Evolutionary conservation across 2,888 invertebrate genomes (phyloP).

Genomic region (Agrochola macilenta): DNA sequence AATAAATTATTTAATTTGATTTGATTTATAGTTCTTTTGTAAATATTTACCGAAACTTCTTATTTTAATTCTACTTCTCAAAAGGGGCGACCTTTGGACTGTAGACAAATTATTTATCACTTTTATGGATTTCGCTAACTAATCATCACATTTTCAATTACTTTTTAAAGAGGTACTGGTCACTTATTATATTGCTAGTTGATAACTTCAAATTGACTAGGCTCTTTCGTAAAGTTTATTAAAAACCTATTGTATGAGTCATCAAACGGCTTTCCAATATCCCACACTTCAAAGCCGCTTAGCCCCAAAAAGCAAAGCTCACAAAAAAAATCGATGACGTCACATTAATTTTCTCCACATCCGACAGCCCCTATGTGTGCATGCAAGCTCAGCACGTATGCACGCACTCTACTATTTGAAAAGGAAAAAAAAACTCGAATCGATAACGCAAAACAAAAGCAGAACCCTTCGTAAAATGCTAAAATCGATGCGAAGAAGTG

Average conservation of each 20-base stretch:
- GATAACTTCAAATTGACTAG: too few species aligned
- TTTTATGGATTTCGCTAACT: too few species aligned
- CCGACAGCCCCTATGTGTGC: slow-evolving; percentile 68
- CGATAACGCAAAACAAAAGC: slow-evolving; percentile 88
- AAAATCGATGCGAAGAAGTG: slow-evolving; percentile 90
- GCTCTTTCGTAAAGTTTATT: not conserved
- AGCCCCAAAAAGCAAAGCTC: slow-evolving; percentile 18
- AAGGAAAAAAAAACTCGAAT: slow-evolving; percentile 79
- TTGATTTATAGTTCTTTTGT: not conserved
- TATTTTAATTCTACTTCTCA: not conserved
- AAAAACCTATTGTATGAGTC: not conserved
- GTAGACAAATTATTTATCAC: not conserved
- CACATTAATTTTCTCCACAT: slow-evolving; percentile 65
- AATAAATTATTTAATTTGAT: too few species aligned
- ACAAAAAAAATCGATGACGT: slow-evolving; percentile 66
- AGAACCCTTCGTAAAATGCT: slow-evolving; percentile 86
- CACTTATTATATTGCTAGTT: too few species aligned
- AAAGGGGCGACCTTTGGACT: not conserved
- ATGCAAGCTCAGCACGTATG: slow-evolving; percentile 79
- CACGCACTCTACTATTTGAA: slow-evolving; percentile 74
- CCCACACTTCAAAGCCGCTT: slow-evolving; percentile 27
- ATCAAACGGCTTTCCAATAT: slow-evolving; percentile 16
- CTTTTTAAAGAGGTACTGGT: too few species aligned
- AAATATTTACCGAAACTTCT: not conserved
- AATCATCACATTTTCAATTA: too few species aligned